Conservation (phyloP, 64 coral and sea anemone species). For the Hydrozoanthus tunicans region DNA sequence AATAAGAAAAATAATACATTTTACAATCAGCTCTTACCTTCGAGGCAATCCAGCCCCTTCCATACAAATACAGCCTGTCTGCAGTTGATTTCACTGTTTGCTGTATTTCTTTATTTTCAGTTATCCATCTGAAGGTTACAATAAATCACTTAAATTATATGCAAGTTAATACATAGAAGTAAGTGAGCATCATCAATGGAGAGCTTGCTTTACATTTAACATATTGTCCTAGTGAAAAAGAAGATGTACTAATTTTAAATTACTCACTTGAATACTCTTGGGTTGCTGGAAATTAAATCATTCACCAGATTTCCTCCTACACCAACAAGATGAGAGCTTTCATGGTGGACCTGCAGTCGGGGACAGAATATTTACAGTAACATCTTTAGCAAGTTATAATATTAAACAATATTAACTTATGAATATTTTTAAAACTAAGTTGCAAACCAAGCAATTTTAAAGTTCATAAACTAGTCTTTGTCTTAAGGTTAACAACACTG, state of each 20-base stretch:
- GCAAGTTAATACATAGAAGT: neutral
- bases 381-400: neutral
- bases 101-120: slow-evolving; percentile 88
- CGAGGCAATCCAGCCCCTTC: slow-evolving; percentile 79
- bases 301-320: slow-evolving; percentile 95
- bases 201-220: no score
- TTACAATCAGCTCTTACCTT: slow-evolving; percentile 53
- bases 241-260: neutral
- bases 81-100: slow-evolving; percentile 75
- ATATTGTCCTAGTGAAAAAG: neutral
- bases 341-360: slow-evolving; percentile 82
- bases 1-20: neutral
- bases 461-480: no score
- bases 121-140: slow-evolving; percentile 67
- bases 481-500: no score
- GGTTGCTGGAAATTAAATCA: slow-evolving; percentile 89
- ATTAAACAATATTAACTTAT: neutral
- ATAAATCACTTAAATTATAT: neutral
- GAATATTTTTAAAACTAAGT: no score
- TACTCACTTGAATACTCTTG: slow-evolving; percentile 88
- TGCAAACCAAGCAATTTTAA: no score
- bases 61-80: slow-evolving; percentile 80
- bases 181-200: neutral
- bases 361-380: neutral
- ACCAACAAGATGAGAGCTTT: slow-evolving; percentile 88